phyloP scores from a whole-genome alignment of 2,888 invertebrate genomes.

The Coelopa pilipes region DNA sequence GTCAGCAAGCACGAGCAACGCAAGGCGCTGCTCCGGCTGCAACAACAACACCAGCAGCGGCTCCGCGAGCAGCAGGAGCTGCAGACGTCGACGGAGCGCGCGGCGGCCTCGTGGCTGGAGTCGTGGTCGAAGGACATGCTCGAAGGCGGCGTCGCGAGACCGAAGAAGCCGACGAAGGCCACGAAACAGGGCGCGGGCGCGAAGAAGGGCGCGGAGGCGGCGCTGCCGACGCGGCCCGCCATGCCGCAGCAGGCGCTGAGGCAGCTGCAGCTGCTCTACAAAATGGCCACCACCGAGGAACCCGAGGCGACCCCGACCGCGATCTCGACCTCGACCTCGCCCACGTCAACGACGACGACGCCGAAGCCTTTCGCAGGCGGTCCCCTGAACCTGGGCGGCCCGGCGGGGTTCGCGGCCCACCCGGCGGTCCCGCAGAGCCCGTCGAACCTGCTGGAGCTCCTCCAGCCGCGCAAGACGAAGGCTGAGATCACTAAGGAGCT shows the following conservation, averaged over 20 bases:
- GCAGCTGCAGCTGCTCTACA: conserved; percentile 64
- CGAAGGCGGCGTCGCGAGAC: conserved; percentile 54
- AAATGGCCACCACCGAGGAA: conserved; percentile 55
- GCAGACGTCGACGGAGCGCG: conserved; percentile 61
- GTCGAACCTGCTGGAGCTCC: conserved; percentile 48
- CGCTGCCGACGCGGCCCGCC: conserved; percentile 67
- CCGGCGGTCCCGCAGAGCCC: conserved; percentile 37
- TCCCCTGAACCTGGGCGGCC: conserved; percentile 39
- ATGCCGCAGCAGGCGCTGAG: conserved; percentile 64
- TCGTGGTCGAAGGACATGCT: conserved; percentile 70
- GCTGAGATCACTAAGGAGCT: conserved; percentile 71
- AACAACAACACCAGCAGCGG: conserved; percentile 36
- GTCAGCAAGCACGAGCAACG: conserved; percentile 54
- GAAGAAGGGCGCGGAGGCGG: conserved; percentile 40
- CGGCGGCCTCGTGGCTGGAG: conserved; percentile 68
- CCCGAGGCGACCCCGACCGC: conserved; percentile 35
- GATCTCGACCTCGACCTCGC: neutral
- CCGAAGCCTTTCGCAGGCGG: conserved; percentile 33
- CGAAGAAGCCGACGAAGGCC: conserved; percentile 38
- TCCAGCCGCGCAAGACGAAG: conserved; percentile 59
- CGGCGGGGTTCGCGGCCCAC: neutral
- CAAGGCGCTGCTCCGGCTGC: conserved; percentile 44
- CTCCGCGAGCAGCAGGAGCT: conserved; percentile 51
- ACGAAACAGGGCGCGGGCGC: conserved; percentile 27
- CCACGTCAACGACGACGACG: conserved; percentile 22